Evolutionary conservation across 2,113 vertebrate species (phyloP), one percentile per base, ranked within the genome.

Genomic region (Siphamia tubifer): DNA sequence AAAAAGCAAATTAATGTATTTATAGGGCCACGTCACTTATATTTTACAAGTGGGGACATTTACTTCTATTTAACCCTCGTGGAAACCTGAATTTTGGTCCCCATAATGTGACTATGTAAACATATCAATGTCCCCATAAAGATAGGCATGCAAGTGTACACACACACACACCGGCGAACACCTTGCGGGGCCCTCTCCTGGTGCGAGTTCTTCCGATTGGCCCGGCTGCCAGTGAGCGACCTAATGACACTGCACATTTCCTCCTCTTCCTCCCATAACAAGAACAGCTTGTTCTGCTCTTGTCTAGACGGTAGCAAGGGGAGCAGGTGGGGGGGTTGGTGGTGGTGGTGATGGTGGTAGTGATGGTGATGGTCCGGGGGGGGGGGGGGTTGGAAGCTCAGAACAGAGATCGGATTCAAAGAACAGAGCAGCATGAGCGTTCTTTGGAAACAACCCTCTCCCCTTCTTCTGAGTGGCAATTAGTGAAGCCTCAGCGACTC

Each of bases 391-490:
- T n/a, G n/a, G n/a, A n/a, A n/a, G n/a, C n/a, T n/a, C n/a, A 48
- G 44, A 48, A 44, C 44, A 77, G 68, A 68, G 68, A 76, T 86
- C 63, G 25, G 12, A 20, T 75, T 89, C 81, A 84, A 86, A 86
- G 89, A 88, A 89, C 68, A 92, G 78, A 71, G 61, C 83, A 89
- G 81, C 81, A 84, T 17, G 54, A 90, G 73, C 57, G 43, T 86
- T 85, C 86, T 89, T 79, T 81, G 89, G 76, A 88, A 79, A 86
- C 58, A 81, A 32, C 49, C 58, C 68, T 52, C 77, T 81, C 77
- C 81, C 76, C 78, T 90, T 92, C 68, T 91, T 91, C 58, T 81
- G 89, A 91, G 83, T 66, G 72, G 68, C 88, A 92, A 90, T 91
- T 87, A 94, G 86, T 69, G 82, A 88, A 89, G 79, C 71, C 72